phyloP scores from a whole-genome alignment of 2,888 invertebrate species.

The Chaetogeoica ovagalla region DNA sequence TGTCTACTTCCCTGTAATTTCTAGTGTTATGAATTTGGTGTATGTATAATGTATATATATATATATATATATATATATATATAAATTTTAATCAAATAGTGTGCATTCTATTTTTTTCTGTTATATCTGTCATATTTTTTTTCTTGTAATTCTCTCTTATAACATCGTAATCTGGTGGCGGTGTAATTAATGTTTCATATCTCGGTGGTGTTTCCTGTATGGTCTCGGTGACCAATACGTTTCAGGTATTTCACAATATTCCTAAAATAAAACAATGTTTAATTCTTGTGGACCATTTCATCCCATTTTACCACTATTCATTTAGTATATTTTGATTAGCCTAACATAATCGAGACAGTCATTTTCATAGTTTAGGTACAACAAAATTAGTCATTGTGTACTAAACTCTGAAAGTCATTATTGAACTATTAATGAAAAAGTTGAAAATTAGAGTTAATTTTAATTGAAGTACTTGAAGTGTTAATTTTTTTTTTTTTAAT shows the following conservation, averaged over 20 bases:
- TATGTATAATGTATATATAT: neutral
- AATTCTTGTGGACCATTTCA: too few species aligned
- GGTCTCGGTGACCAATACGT: conserved; percentile 22
- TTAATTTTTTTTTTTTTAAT: too few species aligned
- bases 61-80: too few species aligned
- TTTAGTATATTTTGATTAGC: too few species aligned
- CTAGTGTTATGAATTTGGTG: conserved; percentile 16
- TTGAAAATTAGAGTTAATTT: too few species aligned
- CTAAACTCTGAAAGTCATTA: too few species aligned
- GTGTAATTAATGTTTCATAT: conserved; percentile 54
- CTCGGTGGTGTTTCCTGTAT: conserved; percentile 51
- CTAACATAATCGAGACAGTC: too few species aligned
- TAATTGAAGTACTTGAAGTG: too few species aligned
- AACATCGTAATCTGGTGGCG: conserved; percentile 54
- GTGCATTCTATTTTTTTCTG: conserved; percentile 34
- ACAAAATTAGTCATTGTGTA: too few species aligned
- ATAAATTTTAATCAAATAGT: conserved; percentile 38
- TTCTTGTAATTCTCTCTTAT: conserved; percentile 51
- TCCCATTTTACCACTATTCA: too few species aligned
- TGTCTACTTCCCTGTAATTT: conserved; percentile 47
- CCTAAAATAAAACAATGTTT: conserved; percentile 14
- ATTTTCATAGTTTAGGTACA: too few species aligned
- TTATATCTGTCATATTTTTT: conserved; percentile 44
- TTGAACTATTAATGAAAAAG: too few species aligned
- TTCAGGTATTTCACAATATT: conserved; percentile 43